A percentile compares a stretch with the other conserved stretches of the same genome.
Conservation (phyloP, 2,888 invertebrate genomes). For the Aplocera efformata region DNA sequence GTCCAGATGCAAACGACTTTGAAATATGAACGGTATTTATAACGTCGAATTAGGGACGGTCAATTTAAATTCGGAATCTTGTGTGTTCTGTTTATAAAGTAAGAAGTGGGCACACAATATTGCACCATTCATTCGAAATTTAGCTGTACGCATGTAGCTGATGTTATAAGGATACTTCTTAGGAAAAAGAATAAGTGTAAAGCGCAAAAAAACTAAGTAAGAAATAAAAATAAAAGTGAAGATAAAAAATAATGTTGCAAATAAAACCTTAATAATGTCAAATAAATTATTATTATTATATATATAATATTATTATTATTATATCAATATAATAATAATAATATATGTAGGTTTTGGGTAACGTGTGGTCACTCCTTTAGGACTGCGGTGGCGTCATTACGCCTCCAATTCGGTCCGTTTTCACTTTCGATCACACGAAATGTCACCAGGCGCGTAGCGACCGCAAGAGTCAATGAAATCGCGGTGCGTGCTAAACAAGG, state of each 20-base stretch:
- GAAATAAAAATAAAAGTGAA: too few species aligned
- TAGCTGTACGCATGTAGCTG: too few species aligned
- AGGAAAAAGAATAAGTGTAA: too few species aligned
- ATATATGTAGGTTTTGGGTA: too few species aligned
- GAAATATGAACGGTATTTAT: conserved; percentile 78
- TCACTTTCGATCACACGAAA: conserved; percentile 67
- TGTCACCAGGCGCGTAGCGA: conserved; percentile 67
- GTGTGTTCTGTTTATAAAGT: conserved; percentile 10
- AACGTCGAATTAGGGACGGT: conserved; percentile 48
- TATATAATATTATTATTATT: too few species aligned
- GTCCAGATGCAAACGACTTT: conserved; percentile 79
- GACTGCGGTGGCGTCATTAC: conserved; percentile 28
- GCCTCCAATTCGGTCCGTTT: conserved; percentile 43
- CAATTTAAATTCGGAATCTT: conserved; percentile 37
- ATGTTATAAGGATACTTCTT: too few species aligned
- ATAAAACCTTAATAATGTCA: too few species aligned
- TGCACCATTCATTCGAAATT: too few species aligned
- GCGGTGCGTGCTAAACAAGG: conserved; percentile 57
- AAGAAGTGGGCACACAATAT: not conserved
- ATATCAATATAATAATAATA: too few species aligned
- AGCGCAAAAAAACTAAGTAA: too few species aligned
- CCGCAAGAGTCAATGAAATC: conserved; percentile 77
- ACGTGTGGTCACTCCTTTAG: not conserved
- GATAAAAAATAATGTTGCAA: too few species aligned
- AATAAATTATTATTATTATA: too few species aligned